These are phyloP conservation scores for Trichosurus vulpecula DNA, from an alignment of 2,797 vertebrate species.

Conservation along the genomic window DNA sequence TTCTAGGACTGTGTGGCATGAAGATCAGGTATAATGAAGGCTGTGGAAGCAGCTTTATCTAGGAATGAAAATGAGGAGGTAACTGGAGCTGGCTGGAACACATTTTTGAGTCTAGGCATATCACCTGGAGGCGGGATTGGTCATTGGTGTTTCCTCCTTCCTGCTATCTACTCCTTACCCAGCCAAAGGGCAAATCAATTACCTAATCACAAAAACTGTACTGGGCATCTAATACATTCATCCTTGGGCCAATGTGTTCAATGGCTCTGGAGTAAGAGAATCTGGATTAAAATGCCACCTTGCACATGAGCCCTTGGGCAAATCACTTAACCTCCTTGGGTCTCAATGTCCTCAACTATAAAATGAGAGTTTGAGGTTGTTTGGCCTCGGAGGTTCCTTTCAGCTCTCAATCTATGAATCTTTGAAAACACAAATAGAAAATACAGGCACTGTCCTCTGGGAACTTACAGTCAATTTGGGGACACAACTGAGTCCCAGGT, in stretches of 20 bases:
- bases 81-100: neutral
- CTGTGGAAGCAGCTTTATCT: neutral
- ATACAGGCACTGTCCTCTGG: neutral
- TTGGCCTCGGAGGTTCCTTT: neutral
- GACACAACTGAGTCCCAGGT: neutral
- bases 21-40: conserved; percentile 60
- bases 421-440: neutral
- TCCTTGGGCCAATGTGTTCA: neutral
- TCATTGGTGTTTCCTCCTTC: neutral
- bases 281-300: neutral
- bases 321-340: neutral
- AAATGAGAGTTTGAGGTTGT: neutral
- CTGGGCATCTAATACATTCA: neutral
- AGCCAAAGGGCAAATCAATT: neutral
- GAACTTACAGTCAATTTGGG: neutral
- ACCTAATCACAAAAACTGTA: neutral
- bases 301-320: neutral
- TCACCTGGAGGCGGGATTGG: neutral
- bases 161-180: neutral
- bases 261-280: no score
- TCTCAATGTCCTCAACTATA: neutral
- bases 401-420: neutral
- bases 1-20: conserved; percentile 43
- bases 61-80: fast-evolving
- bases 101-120: neutral